Evolutionary conservation across 2,797 vertebrate species (phyloP).

Genomic region (Acrossocheilus wenchowensis): DNA sequence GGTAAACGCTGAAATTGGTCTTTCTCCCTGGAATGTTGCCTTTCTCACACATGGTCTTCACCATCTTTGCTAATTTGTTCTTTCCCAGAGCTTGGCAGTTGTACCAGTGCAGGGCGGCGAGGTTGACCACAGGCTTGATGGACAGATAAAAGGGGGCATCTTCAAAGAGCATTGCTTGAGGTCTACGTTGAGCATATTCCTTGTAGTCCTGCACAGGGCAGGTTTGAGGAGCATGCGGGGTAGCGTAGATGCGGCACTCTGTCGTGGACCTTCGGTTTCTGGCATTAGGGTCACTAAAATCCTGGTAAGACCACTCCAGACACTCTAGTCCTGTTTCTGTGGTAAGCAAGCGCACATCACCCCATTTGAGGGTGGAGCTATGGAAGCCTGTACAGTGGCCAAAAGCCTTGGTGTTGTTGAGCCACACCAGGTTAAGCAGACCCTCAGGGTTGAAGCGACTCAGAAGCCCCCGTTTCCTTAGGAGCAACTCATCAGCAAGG

Average conservation of each 20-base stretch:
- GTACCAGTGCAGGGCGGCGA: slow-evolving; percentile 85
- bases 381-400: slow-evolving; percentile 86
- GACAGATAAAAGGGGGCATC: slow-evolving; percentile 85
- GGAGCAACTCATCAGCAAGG: slow-evolving; percentile 84
- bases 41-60: slow-evolving; percentile 88
- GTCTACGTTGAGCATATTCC: slow-evolving; percentile 83
- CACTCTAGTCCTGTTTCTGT: slow-evolving; percentile 83
- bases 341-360: slow-evolving; percentile 81
- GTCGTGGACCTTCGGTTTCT: slow-evolving; percentile 80
- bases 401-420: slow-evolving; percentile 86
- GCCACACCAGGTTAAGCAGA: slow-evolving; percentile 84
- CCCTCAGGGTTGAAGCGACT: slow-evolving; percentile 85
- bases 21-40: slow-evolving; percentile 85
- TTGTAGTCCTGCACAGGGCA: slow-evolving; percentile 87
- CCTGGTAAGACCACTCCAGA: slow-evolving; percentile 85
- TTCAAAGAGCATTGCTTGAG: slow-evolving; percentile 84
- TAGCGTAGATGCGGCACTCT: slow-evolving; percentile 82
- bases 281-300: slow-evolving; percentile 73
- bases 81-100: slow-evolving; percentile 86
- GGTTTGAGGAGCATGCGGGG: slow-evolving; percentile 82
- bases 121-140: slow-evolving; percentile 84
- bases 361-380: slow-evolving; percentile 85
- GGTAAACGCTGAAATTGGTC: slow-evolving; percentile 86
- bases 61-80: slow-evolving; percentile 88
- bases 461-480: slow-evolving; percentile 82